These are phyloP conservation scores for Troglohyphantes excavatus DNA, from an alignment of 2,888 invertebrate genomes.

Conservation along the genomic window DNA sequence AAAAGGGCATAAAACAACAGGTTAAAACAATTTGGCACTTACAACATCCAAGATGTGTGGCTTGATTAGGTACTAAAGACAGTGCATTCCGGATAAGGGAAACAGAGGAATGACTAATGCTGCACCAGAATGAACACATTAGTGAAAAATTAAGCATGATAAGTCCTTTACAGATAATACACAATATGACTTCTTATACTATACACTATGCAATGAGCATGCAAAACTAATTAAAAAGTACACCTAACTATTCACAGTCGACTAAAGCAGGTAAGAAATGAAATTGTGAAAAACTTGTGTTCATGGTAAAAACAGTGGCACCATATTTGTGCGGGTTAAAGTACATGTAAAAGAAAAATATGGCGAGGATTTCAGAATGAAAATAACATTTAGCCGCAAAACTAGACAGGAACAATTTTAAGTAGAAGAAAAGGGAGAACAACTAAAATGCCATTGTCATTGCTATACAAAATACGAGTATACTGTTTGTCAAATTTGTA, in stretches of 20 bases:
- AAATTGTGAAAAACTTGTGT: not conserved
- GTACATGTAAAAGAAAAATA: not conserved
- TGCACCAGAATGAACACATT: not conserved
- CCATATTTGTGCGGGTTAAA: not conserved
- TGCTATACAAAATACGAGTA: too few species aligned
- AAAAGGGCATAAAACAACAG: not conserved
- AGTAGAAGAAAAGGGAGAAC: not conserved
- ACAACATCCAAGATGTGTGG: not conserved
- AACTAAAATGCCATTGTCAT: not conserved
- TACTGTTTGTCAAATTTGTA: too few species aligned
- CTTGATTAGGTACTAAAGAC: not conserved
- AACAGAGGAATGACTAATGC: not conserved
- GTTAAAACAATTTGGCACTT: not conserved
- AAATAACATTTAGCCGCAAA: not conserved
- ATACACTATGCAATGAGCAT: not conserved
- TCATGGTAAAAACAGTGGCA: not conserved
- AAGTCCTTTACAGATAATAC: not conserved
- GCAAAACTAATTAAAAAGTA: constrained; percentile 5
- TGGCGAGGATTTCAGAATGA: not conserved
- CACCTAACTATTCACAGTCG: not conserved
- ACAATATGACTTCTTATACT: too few species aligned
- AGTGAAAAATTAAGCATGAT: not conserved
- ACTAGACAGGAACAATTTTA: not conserved
- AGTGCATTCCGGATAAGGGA: not conserved
- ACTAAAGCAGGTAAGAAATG: not conserved